Percentiles rank a stretch among this genome's conserved stretches.
phyloP scores from a whole-genome alignment of 2,888 invertebrate genomes.

The Mesopsocus fuscifrons region DNA sequence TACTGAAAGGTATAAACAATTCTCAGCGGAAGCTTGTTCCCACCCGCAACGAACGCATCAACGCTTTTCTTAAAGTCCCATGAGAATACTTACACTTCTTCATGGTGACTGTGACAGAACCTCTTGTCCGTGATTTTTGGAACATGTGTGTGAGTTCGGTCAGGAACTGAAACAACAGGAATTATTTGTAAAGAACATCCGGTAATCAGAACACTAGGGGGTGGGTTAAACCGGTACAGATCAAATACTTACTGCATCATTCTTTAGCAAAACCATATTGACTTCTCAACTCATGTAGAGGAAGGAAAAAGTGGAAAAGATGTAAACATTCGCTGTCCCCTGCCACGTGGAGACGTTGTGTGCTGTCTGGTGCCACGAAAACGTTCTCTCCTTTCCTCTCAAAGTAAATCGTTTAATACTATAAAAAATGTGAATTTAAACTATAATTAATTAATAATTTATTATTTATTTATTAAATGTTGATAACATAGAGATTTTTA shows the following conservation, averaged over 20 bases:
- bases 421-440: too few relatives aligned
- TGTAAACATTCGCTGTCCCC: neutral
- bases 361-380: too few relatives aligned
- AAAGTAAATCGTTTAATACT: too few relatives aligned
- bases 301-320: too few relatives aligned
- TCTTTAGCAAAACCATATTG: constrained; percentile 44
- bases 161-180: constrained; percentile 47
- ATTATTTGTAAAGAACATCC: too few relatives aligned
- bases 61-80: too few relatives aligned
- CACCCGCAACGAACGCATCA: constrained; percentile 8
- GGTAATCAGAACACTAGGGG: constrained; percentile 12
- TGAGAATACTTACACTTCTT: constrained; percentile 71
- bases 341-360: neutral
- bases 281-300: neutral
- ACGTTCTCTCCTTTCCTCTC: too few relatives aligned
- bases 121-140: constrained; percentile 57
- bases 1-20: constrained; percentile 10
- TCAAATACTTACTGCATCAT: constrained; percentile 37
- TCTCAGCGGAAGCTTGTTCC: constrained; percentile 1
- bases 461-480: too few relatives aligned
- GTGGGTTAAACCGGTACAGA: too few relatives aligned
- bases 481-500: too few relatives aligned
- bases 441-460: too few relatives aligned
- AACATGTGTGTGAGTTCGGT: constrained; percentile 70
- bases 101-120: constrained; percentile 74